phyloP scores from a whole-genome alignment of 2,888 invertebrate genomes.

The Rotaria socialis region DNA sequence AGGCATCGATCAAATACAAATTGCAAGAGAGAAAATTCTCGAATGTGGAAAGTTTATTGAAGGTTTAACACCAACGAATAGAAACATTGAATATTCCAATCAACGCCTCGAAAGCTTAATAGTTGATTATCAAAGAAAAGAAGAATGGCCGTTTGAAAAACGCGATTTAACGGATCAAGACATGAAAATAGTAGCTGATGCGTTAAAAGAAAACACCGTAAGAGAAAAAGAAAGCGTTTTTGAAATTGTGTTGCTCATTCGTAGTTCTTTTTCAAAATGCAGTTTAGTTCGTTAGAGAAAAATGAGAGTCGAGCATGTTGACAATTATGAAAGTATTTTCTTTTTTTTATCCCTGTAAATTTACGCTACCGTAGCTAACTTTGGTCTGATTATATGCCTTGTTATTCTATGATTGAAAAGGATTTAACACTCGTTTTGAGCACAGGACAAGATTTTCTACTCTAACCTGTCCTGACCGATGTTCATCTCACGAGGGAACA shows the following conservation, averaged over 20 bases:
- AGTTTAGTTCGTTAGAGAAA: too few relatives aligned
- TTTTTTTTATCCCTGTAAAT: too few relatives aligned
- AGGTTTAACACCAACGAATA: not conserved
- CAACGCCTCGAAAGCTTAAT: not conserved
- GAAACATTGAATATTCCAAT: not conserved
- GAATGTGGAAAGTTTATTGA: not conserved
- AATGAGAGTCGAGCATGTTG: too few relatives aligned
- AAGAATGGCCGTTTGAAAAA: not conserved
- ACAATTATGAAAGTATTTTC: too few relatives aligned
- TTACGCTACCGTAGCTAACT: too few relatives aligned
- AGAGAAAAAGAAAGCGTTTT: not conserved
- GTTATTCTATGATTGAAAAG: too few relatives aligned
- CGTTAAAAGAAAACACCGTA: not conserved
- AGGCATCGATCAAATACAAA: not conserved
- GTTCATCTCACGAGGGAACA: too few relatives aligned
- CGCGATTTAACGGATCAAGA: not conserved
- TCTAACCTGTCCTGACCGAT: too few relatives aligned
- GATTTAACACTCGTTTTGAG: too few relatives aligned
- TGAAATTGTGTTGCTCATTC: not conserved
- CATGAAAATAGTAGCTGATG: not conserved
- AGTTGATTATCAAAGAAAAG: not conserved
- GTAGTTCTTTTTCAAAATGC: too few relatives aligned
- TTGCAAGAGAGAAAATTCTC: not conserved
- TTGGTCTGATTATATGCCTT: too few relatives aligned
- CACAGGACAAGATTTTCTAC: too few relatives aligned